Evolutionary conservation across 2,888 invertebrate genomes (phyloP), one percentile per base, ranked within the genome.

Genomic region (Strigamia transsilvanica): DNA sequence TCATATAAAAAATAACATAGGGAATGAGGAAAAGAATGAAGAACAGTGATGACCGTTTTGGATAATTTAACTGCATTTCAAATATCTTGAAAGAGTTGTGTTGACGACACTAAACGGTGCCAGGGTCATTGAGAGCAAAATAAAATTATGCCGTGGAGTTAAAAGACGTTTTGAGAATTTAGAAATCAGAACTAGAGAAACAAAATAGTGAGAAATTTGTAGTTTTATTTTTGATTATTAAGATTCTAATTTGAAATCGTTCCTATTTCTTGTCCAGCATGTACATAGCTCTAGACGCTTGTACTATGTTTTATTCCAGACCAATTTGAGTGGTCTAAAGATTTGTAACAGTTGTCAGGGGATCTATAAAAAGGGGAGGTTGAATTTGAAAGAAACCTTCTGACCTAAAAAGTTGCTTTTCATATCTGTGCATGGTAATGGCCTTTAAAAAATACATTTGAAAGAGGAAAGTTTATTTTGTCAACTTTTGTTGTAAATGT

Each of bases 261-360:
- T 73, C 73, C 23, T 56, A 56, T 56, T 56, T 73, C 73, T 73
- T 73, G 73, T 73, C 32, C 73, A 73, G 73, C 73, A 73, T 73
- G 73, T 73, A 73, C 73, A 73, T 73, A 73, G 73, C 73, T 73
- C 73, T 73, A 73, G 73, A 73, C 27, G 73, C 73, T 73, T 73
- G 73, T 73, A 73, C 73, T 27, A 73, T 73, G 73, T 73, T 73
- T 73, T 27, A 73, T 73, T 73, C 23, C 73, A 73, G 73, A 73
- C 73, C 73, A 73, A 7, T 73, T 73, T 73, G 32, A 32, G 73
- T 23, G 73, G 73, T 73, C 73, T 73, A 32, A 66, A 73, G 73
- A 73, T 73, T 73, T 23, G 73, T 73, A 73, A 73, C 73, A 73
- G 73, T 27, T 56, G 73, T 73, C 73, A 5, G 73, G 73, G 73